These are phyloP conservation scores for Amniataba percoides DNA, from an alignment of 2,797 vertebrate genomes.

Conservation along the genomic window DNA sequence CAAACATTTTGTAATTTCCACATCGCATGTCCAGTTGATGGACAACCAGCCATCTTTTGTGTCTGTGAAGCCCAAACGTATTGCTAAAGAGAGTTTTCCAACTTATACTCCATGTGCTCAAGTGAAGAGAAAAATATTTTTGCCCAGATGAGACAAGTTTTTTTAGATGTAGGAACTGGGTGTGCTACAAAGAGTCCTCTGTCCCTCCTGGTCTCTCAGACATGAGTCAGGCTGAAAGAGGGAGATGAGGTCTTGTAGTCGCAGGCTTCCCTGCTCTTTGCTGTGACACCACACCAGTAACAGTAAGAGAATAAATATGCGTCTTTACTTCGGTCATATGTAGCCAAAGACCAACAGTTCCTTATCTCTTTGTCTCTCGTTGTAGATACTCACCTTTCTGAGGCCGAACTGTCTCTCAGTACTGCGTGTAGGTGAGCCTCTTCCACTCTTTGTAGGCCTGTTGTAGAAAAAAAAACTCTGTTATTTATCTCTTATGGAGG, in stretches of 20 bases:
- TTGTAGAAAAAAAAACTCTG: not conserved
- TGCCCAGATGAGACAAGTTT: conserved; percentile 59
- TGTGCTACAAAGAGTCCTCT: conserved; percentile 73
- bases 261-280: conserved; percentile 42
- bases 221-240: conserved; percentile 73
- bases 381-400: not conserved
- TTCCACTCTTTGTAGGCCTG: not conserved
- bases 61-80: not conserved
- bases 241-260: conserved; percentile 65
- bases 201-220: conserved; percentile 70
- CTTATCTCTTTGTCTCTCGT: not conserved
- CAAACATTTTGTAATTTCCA: not conserved
- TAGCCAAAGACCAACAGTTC: conserved; percentile 1
- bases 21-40: not conserved
- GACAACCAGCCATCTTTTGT: not conserved
- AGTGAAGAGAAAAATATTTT: conserved; percentile 38
- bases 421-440: not conserved
- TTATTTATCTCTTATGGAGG: conserved; percentile 26
- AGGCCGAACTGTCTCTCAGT: too few relatives aligned
- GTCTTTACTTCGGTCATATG: conserved; percentile 13
- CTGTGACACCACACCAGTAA: conserved; percentile 46
- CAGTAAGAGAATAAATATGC: conserved; percentile 22
- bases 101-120: conserved; percentile 12
- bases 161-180: conserved; percentile 52
- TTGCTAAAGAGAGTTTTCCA: not conserved